Percentiles rank a stretch among this genome's conserved stretches.
Evolutionary conservation across 2,888 invertebrate species (phyloP).

Genomic region (Eueremaeus valkanovi): DNA sequence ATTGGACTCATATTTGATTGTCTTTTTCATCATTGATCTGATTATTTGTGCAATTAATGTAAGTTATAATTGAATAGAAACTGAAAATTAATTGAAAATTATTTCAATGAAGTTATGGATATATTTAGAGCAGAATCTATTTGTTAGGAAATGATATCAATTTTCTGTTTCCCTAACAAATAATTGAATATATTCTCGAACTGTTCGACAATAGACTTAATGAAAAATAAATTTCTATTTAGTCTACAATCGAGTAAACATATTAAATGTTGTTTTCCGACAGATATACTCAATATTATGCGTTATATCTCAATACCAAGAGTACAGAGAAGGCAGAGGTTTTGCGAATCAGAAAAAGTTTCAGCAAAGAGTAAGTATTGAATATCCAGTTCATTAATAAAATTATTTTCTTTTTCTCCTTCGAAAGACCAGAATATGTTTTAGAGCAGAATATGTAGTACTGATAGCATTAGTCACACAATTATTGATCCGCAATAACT

Average conservation of each 20-base stretch:
- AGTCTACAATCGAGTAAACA: no score
- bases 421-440: no score
- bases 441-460: no score
- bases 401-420: no score
- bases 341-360: neutral
- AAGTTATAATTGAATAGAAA: no score
- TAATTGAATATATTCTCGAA: neutral
- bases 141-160: no score
- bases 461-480: no score
- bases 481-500: no score
- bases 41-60: neutral
- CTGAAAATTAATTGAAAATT: no score
- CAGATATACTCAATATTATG: neutral
- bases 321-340: neutral
- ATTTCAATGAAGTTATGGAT: no score
- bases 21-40: neutral
- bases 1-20: neutral
- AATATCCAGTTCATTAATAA: neutral
- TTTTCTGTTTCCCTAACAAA: no score
- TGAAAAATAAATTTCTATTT: neutral
- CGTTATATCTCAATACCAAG: conserved; percentile 1
- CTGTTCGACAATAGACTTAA: neutral
- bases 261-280: neutral
- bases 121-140: no score
- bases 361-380: conserved; percentile 11